These are phyloP conservation scores for Drosophila dives DNA, from an alignment of 2,888 invertebrate species.

Conservation along the genomic window DNA sequence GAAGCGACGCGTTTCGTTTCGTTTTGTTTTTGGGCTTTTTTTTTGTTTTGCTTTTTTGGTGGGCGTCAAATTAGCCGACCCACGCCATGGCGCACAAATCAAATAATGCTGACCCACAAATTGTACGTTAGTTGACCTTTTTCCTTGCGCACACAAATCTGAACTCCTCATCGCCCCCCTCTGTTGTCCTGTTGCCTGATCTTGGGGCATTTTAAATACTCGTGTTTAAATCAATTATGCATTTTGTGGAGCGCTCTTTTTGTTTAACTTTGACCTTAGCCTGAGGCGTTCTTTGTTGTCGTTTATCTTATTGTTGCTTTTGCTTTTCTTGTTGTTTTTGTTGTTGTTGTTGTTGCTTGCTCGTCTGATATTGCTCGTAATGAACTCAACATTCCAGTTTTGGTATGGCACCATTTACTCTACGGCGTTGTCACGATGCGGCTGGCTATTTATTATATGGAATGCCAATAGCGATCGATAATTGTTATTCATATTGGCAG, in stretches of 20 bases:
- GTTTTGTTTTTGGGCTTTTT: slow-evolving; percentile 39
- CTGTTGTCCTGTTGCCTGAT: slow-evolving; percentile 8
- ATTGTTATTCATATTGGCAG: slow-evolving; percentile 63
- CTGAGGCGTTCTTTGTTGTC: slow-evolving; percentile 66
- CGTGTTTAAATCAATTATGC: slow-evolving; percentile 81
- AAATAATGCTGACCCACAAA: slow-evolving; percentile 78
- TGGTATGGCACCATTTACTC: slow-evolving; percentile 74
- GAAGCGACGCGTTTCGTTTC: slow-evolving; percentile 40
- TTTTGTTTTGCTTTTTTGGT: slow-evolving; percentile 50
- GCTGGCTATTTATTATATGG: slow-evolving; percentile 62
- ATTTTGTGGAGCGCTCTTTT: slow-evolving; percentile 72
- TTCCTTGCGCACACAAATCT: slow-evolving; percentile 41
- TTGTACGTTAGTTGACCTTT: slow-evolving; percentile 78
- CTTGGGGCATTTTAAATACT: slow-evolving; percentile 45
- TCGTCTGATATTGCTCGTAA: slow-evolving; percentile 53
- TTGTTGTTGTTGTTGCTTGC: neutral
- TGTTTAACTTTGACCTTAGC: slow-evolving; percentile 79
- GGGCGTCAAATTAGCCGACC: slow-evolving; percentile 76
- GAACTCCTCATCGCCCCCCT: slow-evolving; percentile 9
- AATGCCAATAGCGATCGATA: slow-evolving; percentile 66
- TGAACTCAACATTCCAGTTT: slow-evolving; percentile 73
- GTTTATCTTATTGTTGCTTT: slow-evolving; percentile 44
- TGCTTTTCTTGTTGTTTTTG: slow-evolving; percentile 25
- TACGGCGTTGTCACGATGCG: slow-evolving; percentile 69
- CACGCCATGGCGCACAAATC: slow-evolving; percentile 74